phyloP scores from a whole-genome alignment of 2,797 vertebrate genomes.

The Parotocinclus haroldoi region DNA sequence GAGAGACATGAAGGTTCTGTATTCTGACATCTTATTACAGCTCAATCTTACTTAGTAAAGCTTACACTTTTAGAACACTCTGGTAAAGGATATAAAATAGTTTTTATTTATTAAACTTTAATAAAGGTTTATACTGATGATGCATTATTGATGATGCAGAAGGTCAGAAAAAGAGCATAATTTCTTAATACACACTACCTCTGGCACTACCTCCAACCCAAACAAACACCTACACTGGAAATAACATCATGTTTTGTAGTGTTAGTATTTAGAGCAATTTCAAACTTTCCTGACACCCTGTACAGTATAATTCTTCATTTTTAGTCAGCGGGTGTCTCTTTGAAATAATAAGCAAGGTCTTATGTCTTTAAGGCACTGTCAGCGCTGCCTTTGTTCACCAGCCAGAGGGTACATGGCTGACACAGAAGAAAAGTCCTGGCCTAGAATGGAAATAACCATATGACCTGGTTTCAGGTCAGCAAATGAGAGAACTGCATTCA shows the following conservation, averaged over 20 bases:
- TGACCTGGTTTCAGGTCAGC: conserved; percentile 68
- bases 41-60: conserved; percentile 57
- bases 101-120: conserved; percentile 65
- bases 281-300: conserved; percentile 54
- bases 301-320: conserved; percentile 41
- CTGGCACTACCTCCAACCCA: conserved; percentile 36
- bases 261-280: conserved; percentile 47
- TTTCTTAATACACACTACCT: conserved; percentile 44
- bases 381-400: conserved; percentile 69
- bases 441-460: conserved; percentile 65
- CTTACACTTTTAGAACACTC: conserved; percentile 53
- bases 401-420: conserved; percentile 57
- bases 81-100: conserved; percentile 48
- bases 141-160: conserved; percentile 63
- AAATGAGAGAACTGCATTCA: conserved; percentile 71
- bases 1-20: conserved; percentile 36
- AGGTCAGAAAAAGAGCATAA: conserved; percentile 68
- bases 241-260: conserved; percentile 49
- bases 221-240: conserved; percentile 15
- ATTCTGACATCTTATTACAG: conserved; percentile 42
- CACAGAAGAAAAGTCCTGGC: conserved; percentile 64
- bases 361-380: conserved; percentile 62
- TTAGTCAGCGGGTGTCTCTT: conserved; percentile 59
- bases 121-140: conserved; percentile 53
- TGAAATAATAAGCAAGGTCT: conserved; percentile 70